A percentile compares a stretch with the other conserved stretches of the same genome.
Conservation (phyloP, 2,888 invertebrate genomes). For the Monochamus alternatus region DNA sequence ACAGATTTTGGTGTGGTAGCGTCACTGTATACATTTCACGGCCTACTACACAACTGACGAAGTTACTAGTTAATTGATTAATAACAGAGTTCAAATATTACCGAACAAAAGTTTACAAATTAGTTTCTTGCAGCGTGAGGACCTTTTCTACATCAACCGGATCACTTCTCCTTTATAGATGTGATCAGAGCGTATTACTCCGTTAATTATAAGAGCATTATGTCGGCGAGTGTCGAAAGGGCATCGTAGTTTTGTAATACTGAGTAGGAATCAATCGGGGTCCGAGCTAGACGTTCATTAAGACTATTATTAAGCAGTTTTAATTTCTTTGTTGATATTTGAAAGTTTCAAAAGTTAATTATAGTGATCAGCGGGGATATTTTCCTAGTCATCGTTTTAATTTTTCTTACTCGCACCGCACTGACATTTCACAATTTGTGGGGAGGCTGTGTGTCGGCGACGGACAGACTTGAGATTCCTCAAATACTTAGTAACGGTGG, state of each 20-base stretch:
- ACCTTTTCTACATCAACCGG: not conserved
- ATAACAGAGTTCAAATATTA: too few relatives aligned
- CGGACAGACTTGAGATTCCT: not conserved
- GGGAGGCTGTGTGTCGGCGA: not conserved
- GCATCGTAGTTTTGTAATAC: conserved; percentile 21
- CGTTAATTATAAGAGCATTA: conserved; percentile 12
- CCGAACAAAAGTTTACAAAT: too few relatives aligned
- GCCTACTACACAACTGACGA: too few relatives aligned
- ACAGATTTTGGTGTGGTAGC: too few relatives aligned
- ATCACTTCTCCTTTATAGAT: not conserved
- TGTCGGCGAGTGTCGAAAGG: not conserved
- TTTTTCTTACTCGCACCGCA: conserved; percentile 8
- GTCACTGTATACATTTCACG: too few relatives aligned
- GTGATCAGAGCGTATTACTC: not conserved
- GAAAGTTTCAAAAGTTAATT: conserved; percentile 40
- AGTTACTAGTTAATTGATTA: too few relatives aligned
- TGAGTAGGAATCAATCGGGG: conserved; percentile 8
- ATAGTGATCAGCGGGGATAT: conserved; percentile 43
- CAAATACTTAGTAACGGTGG: not conserved
- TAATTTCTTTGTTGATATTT: conserved; percentile 35
- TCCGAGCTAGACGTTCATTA: conserved; percentile 32
- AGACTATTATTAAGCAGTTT: conserved; percentile 43
- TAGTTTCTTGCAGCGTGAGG: too few relatives aligned
- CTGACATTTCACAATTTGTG: conserved; percentile 13
- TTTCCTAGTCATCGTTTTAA: conserved; percentile 48